phyloP scores from a whole-genome alignment of 2,888 invertebrate genomes.

The Emesis furor region DNA sequence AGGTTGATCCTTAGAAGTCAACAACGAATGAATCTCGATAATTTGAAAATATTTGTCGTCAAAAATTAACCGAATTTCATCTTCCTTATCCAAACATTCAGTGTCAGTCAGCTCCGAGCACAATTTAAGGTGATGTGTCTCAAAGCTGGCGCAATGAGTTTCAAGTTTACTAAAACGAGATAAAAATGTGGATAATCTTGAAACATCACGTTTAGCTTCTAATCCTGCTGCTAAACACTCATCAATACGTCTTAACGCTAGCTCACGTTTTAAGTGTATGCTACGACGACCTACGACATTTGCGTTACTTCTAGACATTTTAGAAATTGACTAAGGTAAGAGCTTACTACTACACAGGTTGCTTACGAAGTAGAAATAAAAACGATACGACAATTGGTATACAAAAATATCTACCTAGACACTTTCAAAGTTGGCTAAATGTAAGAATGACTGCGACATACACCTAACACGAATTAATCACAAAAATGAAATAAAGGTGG shows the following conservation, averaged over 20 bases:
- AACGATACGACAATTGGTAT: no score
- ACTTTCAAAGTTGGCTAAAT: neutral
- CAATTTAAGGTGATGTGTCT: neutral
- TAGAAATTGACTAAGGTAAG: neutral
- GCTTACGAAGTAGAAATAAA: no score
- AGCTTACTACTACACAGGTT: no score
- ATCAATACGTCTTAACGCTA: neutral
- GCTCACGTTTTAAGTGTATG: neutral
- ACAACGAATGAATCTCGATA: neutral
- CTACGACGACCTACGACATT: neutral
- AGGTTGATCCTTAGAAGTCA: neutral
- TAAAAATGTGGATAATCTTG: neutral
- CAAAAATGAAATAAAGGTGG: no score
- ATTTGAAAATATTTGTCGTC: neutral
- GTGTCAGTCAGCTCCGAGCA: neutral
- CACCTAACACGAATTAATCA: neutral
- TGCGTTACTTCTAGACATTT: neutral
- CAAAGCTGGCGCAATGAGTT: neutral
- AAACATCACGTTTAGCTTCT: neutral
- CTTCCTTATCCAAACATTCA: neutral
- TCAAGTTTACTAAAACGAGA: conserved; percentile 7
- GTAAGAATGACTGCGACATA: neutral
- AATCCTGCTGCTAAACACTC: neutral
- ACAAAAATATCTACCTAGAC: neutral
- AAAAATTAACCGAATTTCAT: neutral